Evolutionary conservation across 2,888 invertebrate genomes (phyloP), one percentile per base, ranked within the genome.

Genomic region (Drosophila pseudotalamancana): DNA sequence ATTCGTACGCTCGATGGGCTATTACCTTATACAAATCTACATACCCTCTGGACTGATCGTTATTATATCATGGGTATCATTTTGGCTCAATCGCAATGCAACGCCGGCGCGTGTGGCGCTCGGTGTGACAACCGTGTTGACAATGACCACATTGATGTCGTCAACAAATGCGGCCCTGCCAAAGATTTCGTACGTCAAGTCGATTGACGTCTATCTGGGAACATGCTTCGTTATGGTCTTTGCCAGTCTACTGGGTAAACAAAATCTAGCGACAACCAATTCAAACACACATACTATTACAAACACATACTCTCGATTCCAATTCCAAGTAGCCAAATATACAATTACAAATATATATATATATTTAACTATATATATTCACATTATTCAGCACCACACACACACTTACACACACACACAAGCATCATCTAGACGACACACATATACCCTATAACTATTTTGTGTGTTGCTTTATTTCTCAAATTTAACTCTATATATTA

Each of bases 221-320:
- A 98, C 98, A 90, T 98, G 98, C 93, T 98, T 98, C 96, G 97
- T 98, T 92, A 98, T 98, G 98, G 98, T 98, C 91, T 98, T 98
- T 94, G 98, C 98, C 89, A 98, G 98, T 92, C 94, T 99, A 91
- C 93, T 99, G 93, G 97, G 97, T 97, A 94, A 95, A 93, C 88
- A 85, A 84, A 77, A 66, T 53, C 67, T 73, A 74, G 72, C 77
- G 68, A 74, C 43, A 76, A 72, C 56, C 45, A 66, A n/a, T 14
- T n/a, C n/a, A 43, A 72, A 50, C 54, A 55, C 49, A 59, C 50
- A 59, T 37, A 49, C 57, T 43, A 43, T 21, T 35, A 46, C 66
- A 53, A 40, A 48, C 48, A 40, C 46, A 42, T 34, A 39, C 29
- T 37, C 14, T 32, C 65, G 60, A 37, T 51, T 66, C 63, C 65